Conservation (phyloP, 2,888 invertebrate species). For the Tiliacea citrago region DNA sequence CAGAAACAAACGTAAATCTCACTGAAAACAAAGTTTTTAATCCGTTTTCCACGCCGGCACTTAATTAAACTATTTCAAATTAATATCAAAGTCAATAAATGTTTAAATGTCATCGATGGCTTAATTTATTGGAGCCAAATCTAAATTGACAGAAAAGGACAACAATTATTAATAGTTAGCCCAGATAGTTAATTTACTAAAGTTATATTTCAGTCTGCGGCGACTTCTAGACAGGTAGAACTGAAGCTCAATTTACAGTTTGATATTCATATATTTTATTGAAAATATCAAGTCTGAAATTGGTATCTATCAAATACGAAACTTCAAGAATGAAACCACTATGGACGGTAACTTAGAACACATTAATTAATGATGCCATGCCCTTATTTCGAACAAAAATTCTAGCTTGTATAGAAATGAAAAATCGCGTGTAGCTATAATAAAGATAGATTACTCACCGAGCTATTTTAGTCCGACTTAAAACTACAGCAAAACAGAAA, state of each 20-base stretch:
- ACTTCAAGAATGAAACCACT: neutral
- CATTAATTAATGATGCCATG: slow-evolving; percentile 9
- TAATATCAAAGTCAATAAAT: slow-evolving; percentile 47
- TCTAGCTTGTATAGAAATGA: neutral
- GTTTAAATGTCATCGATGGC: slow-evolving; percentile 44
- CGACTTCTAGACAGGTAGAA: slow-evolving; percentile 11
- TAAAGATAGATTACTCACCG: slow-evolving; percentile 11
- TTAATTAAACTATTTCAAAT: slow-evolving; percentile 51
- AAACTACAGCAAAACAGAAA: slow-evolving; percentile 21
- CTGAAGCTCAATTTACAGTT: slow-evolving; percentile 3
- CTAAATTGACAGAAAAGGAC: slow-evolving; percentile 41
- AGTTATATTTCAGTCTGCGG: slow-evolving; percentile 30
- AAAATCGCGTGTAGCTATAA: slow-evolving; percentile 35
- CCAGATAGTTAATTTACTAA: slow-evolving; percentile 35
- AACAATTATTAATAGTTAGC: slow-evolving; percentile 34
- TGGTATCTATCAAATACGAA: neutral
- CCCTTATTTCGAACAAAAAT: neutral
- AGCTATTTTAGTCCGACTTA: slow-evolving; percentile 21
- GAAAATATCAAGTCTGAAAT: neutral
- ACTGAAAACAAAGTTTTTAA: slow-evolving; percentile 18
- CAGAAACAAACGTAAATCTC: slow-evolving; percentile 35
- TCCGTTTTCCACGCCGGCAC: slow-evolving; percentile 1
- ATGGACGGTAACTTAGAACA: neutral
- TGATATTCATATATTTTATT: neutral
- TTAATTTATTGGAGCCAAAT: slow-evolving; percentile 38